These are phyloP conservation scores for Myiotriccus ornatus DNA, from an alignment of 2,797 vertebrate species.

Conservation along the genomic window DNA sequence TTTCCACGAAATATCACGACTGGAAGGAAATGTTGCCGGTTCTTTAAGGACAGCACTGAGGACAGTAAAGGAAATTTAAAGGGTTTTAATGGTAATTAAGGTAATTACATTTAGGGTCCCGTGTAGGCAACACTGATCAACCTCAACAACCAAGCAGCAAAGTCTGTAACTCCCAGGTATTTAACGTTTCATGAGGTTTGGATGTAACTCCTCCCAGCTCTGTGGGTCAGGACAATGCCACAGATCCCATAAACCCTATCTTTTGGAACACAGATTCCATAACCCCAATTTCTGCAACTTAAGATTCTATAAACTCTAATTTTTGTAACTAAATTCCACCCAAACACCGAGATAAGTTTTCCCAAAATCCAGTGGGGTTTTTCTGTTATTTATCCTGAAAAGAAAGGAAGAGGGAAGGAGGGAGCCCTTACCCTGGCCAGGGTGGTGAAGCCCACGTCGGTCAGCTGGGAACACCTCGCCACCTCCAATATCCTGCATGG, in stretches of 20 bases:
- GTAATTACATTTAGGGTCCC: background rate
- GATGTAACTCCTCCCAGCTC: background rate
- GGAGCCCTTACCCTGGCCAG: conserved; percentile 88
- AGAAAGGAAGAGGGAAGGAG: background rate
- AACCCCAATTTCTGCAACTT: background rate
- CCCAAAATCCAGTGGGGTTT: background rate
- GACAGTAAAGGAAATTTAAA: background rate
- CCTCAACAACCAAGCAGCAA: background rate
- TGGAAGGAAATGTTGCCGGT: background rate
- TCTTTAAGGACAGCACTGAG: background rate
- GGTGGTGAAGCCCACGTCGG: conserved; percentile 95
- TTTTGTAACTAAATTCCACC: no score
- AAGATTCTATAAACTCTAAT: background rate
- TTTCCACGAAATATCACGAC: rapidly evolving
- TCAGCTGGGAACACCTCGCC: conserved; percentile 94
- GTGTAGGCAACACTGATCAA: background rate
- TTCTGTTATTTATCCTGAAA: rapidly evolving
- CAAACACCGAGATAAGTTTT: rapidly evolving
- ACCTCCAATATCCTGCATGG: conserved; percentile 93
- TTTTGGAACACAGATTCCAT: background rate
- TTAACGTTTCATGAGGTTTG: rapidly evolving
- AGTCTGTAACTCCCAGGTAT: background rate
- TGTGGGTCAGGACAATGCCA: background rate
- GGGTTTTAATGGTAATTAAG: background rate
- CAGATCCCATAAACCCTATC: background rate